phyloP scores from a whole-genome alignment of 64 coral and sea anemone genomes.

The Porites australiensis region DNA sequence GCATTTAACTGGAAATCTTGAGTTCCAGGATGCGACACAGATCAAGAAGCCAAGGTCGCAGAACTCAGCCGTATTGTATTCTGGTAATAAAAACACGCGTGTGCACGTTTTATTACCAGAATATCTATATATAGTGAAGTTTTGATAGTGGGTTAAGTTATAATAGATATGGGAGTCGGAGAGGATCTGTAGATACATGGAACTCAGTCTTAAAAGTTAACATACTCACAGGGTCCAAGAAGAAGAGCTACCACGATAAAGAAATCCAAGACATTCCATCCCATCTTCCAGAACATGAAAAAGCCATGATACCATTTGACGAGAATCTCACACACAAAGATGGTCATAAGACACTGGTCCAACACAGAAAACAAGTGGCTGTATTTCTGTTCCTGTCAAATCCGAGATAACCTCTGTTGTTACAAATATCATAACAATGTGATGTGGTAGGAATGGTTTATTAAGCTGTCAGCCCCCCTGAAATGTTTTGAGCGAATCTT shows the following conservation, averaged over 20 bases:
- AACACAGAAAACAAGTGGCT: slow-evolving; percentile 96
- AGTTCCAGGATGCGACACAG: too few relatives aligned
- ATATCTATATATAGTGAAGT: too few relatives aligned
- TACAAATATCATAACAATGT: not conserved
- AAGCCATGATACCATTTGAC: slow-evolving; percentile 99
- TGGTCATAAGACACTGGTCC: slow-evolving; percentile 98
- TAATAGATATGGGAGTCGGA: too few relatives aligned
- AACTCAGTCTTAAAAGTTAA: not conserved
- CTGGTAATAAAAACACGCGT: too few relatives aligned
- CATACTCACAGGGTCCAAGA: slow-evolving; percentile 91
- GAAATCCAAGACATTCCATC: slow-evolving; percentile 99
- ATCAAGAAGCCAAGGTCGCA: too few relatives aligned
- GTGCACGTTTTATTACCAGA: too few relatives aligned
- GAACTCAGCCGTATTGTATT: too few relatives aligned
- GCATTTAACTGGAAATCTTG: too few relatives aligned
- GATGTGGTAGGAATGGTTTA: not conserved
- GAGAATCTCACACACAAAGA: slow-evolving; percentile 99
- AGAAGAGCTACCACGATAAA: slow-evolving; percentile 94
- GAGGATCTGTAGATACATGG: too few relatives aligned
- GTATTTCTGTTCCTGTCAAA: slow-evolving; percentile 87
- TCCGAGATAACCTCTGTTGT: not conserved
- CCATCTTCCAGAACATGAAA: slow-evolving; percentile 99
- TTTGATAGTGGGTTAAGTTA: too few relatives aligned
- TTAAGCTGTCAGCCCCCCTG: too few relatives aligned
- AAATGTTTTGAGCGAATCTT: too few relatives aligned